Conservation (phyloP, 2,113 vertebrate genomes). For the Burhinus oedicnemus region DNA sequence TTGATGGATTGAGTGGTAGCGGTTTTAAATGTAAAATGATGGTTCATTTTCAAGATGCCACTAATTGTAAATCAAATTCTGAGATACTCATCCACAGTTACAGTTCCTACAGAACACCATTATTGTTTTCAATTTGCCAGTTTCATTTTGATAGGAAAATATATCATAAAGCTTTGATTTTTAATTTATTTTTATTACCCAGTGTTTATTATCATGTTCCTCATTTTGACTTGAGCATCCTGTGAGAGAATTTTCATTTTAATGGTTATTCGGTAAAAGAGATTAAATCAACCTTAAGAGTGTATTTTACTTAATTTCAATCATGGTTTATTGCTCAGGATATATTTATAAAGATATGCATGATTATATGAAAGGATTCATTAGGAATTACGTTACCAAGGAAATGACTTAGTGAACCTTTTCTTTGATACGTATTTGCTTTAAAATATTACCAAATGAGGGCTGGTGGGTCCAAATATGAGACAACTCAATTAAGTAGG, state of each 20-base stretch:
- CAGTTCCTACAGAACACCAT: neutral
- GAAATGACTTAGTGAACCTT: slow-evolving; percentile 9
- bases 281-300: slow-evolving; percentile 53
- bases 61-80: slow-evolving; percentile 66
- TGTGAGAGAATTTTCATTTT: slow-evolving; percentile 41
- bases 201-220: slow-evolving; percentile 33
- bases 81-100: neutral
- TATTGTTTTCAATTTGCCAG: slow-evolving; percentile 59
- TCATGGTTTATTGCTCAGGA: slow-evolving; percentile 21
- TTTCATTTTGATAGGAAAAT: slow-evolving; percentile 52
- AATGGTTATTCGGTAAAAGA: slow-evolving; percentile 26
- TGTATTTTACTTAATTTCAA: slow-evolving; percentile 55
- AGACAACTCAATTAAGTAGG: neutral
- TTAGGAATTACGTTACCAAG: slow-evolving; percentile 1
- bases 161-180: slow-evolving; percentile 43
- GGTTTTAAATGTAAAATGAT: slow-evolving; percentile 53
- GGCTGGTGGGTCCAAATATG: neutral
- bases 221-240: slow-evolving; percentile 29
- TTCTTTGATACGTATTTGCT: neutral
- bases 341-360: neutral
- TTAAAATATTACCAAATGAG: neutral
- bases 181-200: slow-evolving; percentile 65
- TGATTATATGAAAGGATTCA: slow-evolving; percentile 7
- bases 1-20: slow-evolving; percentile 51
- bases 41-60: slow-evolving; percentile 54